A percentile compares a stretch with the other conserved stretches of the same genome.
These are phyloP conservation scores for Lutraria rhynchaena DNA, from an alignment of 1,140 invertebrate genomes.

Conservation along the genomic window DNA sequence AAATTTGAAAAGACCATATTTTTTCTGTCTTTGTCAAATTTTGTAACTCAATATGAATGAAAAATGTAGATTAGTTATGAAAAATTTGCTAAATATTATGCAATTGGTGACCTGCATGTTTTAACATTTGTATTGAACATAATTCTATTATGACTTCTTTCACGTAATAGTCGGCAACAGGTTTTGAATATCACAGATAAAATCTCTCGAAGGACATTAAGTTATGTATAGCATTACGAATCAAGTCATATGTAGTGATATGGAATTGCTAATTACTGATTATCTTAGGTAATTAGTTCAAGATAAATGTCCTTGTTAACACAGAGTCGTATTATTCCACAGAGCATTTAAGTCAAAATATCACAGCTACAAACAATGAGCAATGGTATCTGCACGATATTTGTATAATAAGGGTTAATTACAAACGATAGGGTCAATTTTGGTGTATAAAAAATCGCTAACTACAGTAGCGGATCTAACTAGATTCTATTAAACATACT, in stretches of 20 bases:
- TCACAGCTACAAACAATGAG: not conserved
- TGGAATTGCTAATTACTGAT: slow-evolving; percentile 42
- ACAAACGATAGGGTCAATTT: not conserved
- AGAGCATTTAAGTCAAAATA: slow-evolving; percentile 17
- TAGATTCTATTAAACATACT: too few relatives aligned
- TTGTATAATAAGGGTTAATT: slow-evolving; percentile 37
- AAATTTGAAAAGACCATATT: too few relatives aligned
- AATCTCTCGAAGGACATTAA: not conserved
- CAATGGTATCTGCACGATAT: slow-evolving; percentile 21
- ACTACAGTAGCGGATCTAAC: too few relatives aligned
- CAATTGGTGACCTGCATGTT: too few relatives aligned
- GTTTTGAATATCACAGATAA: not conserved
- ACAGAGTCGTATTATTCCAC: slow-evolving; percentile 5
- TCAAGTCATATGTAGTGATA: slow-evolving; percentile 8
- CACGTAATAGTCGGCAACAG: too few relatives aligned
- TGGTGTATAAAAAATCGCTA: too few relatives aligned
- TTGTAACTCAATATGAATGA: too few relatives aligned
- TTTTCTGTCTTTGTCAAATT: too few relatives aligned
- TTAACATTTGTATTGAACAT: too few relatives aligned
- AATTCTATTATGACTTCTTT: too few relatives aligned
- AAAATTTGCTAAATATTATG: too few relatives aligned
- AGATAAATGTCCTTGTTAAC: slow-evolving; percentile 53
- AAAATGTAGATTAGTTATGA: too few relatives aligned
- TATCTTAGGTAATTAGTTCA: slow-evolving; percentile 48
- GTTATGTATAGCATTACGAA: not conserved